Base-by-base conservation (phyloP, 2,888 invertebrate genomes). In the Dryomyza anilis region DNA sequence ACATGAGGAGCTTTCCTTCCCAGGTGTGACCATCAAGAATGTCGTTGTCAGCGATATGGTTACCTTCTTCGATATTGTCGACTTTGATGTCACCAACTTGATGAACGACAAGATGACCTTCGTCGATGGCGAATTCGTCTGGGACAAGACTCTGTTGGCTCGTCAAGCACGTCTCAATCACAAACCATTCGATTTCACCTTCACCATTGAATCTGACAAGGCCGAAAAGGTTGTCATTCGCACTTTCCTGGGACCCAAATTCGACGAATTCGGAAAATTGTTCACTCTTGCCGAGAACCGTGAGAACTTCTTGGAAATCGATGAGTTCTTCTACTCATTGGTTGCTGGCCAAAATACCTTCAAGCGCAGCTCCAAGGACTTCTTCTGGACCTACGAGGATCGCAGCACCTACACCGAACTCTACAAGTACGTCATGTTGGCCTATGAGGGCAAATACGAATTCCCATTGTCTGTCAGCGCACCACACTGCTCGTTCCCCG, bases 161-260 rank as follows among this genome's bases (percentile, higher is more conserved):
- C 87, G 88, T 56, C 90, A 91, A 77, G 85, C 87, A 65, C 89
- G 91, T 70, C 82, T 91, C 33, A 89, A 89, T 82, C 88, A 90
- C 82, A 86, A 89, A 67, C 84, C 86, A 1, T 91, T 90, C 84
- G 84, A 83, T 50, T 84, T 89, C 64, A 85, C 84, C 64, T 77
- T 91, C 67, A 81, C 86, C 36, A 79, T 91, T 12, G 84, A 85
- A 58, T 86, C 89, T 59, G 87, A 89, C 50, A 84, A 86, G 66
- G 81, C 85, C 3, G 82, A 81, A 39, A 85, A 87, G 62, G 88
- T 86, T 2, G 84, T 86, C 19, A 79, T 91, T 65, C 88, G 87
- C 71, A 80, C 90, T 23, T 91, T 87, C 85, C 73, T 91, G 36
- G 91, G 88, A 67, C 91, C 91, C 3, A 90, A 89, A 81, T 88